Percentiles rank a stretch among this genome's conserved stretches.
Evolutionary conservation across 2,888 invertebrate genomes (phyloP).

Genomic region (Pristionchus entomophagus): DNA sequence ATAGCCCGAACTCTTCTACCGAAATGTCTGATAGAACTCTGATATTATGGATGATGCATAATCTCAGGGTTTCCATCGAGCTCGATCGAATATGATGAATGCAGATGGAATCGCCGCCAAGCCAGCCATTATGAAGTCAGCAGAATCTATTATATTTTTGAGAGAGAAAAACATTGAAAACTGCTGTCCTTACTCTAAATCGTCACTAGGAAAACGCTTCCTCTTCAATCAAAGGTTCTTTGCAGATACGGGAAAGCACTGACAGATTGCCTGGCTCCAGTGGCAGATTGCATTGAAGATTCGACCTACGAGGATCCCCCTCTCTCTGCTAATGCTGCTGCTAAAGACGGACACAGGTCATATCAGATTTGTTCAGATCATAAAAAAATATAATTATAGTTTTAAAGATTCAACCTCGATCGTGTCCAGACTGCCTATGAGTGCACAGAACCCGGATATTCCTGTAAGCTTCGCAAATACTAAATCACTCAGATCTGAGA

Average conservation of each 20-base stretch:
- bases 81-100: neutral
- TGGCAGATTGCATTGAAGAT: conserved; percentile 17
- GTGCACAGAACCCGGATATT: conserved; percentile 14
- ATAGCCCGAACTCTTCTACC: no score
- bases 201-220: neutral
- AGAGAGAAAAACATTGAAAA: no score
- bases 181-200: no score
- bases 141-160: no score
- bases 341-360: conserved; percentile 16
- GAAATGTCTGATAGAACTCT: no score
- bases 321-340: neutral
- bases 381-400: neutral
- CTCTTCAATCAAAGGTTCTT: neutral
- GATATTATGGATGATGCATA: no score
- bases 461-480: neutral
- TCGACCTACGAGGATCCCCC: neutral
- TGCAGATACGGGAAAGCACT: neutral
- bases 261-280: neutral
- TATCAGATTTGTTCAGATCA: neutral
- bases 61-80: neutral
- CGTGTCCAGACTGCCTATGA: conserved; percentile 16
- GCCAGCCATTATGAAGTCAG: conserved; percentile 1
- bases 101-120: neutral
- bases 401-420: conserved; percentile 2
- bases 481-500: no score